Percentiles rank a stretch among this genome's conserved stretches.
Conservation (phyloP, 2,113 vertebrate genomes). For the Cichladusa arquata region DNA sequence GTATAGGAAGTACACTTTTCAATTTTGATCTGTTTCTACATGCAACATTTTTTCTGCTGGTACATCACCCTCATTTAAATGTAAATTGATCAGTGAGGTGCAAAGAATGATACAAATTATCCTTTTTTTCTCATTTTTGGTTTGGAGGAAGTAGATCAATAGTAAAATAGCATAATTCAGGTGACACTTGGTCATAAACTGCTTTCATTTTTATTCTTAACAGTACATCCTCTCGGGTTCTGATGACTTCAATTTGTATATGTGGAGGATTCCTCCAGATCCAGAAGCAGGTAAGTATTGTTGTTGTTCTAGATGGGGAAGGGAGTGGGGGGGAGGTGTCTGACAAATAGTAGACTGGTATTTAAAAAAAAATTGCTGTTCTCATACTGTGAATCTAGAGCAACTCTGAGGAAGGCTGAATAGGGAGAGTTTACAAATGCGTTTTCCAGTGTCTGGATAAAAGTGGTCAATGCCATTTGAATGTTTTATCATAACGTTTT, state of each 20-base stretch:
- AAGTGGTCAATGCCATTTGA: background rate
- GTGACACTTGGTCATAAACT: background rate
- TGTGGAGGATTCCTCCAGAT: slow-evolving; percentile 98
- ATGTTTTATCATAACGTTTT: background rate
- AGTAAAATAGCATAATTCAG: background rate
- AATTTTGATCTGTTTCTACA: background rate
- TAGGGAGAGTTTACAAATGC: background rate
- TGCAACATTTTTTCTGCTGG: background rate
- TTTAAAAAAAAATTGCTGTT: background rate
- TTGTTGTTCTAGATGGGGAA: background rate
- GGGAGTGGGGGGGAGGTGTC: background rate
- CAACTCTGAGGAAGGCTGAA: background rate
- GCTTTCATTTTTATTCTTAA: slow-evolving; percentile 53
- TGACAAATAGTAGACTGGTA: background rate
- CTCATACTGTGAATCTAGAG: background rate
- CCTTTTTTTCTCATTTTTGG: background rate
- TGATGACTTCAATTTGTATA: slow-evolving; percentile 99
- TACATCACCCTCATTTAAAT: background rate
- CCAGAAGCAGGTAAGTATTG: slow-evolving; percentile 87
- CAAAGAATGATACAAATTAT: background rate
- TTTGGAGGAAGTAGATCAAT: background rate
- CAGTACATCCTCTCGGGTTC: slow-evolving; percentile 98
- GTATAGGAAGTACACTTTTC: background rate
- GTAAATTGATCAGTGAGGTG: background rate
- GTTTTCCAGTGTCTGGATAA: background rate